Base-by-base conservation (phyloP, 2,888 invertebrate genomes). In the Stenurella melanura region DNA sequence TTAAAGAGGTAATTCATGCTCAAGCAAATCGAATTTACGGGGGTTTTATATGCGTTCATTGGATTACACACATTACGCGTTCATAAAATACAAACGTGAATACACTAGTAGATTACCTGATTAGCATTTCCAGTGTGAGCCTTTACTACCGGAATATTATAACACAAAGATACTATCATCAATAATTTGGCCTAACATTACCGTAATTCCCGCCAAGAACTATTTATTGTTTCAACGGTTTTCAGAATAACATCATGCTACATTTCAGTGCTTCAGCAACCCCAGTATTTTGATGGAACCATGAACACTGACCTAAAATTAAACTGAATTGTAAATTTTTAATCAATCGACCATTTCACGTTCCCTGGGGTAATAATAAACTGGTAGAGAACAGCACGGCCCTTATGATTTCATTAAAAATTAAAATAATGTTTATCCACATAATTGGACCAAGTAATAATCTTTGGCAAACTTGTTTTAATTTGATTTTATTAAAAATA, bases 21-120 rank as follows among this genome's bases (percentile, higher is more conserved):
- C 76, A 73, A 68, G 72, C 63, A 76, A 76, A 76, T 73, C 63
- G 73, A 76, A 76, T 76, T 76, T 76, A 73, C 57, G 15, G 56
- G 42, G 68, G 73, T 76, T 76, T 76, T 76, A 71, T 71, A 66
- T 66, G 75, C 75, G 70, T 75, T 71, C 75, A 71, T 71, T 75
- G 64, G 75, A 75, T 75, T 75, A 76, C 76, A 76, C 73, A 76
- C 76, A 73, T 70, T 70, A 68, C 76, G 76, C 76, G 60, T 73
- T 66, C 54, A 57, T 72, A 70, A 76, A 76, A 76, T 73, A 54
- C 69, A 73, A 76, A 73, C 73, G 69, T 66, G 69, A 56, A 70
- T 76, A 73, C 69, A 73, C 54, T 75, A 71, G 76, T 73, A 73
- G 76, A 73, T 73, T 73, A 73, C 67, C 71, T 67, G 72, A 72